Evolutionary conservation across 2,113 vertebrate genomes (phyloP).

Genomic region (Amblyopsis rosae): DNA sequence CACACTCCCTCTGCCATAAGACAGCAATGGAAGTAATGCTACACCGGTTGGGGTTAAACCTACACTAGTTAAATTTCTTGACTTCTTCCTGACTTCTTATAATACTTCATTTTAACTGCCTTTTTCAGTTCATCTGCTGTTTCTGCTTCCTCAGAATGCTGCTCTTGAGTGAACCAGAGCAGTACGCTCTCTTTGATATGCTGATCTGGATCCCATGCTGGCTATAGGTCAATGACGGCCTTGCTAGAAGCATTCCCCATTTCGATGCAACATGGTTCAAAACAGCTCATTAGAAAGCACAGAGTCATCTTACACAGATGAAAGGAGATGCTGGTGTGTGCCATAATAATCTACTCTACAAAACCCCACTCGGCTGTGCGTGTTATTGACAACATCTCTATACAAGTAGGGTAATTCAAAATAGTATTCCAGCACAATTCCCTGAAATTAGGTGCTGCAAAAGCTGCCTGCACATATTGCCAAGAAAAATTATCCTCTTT

Average conservation of each 20-base stretch:
- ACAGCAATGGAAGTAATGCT: no score
- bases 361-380: neutral
- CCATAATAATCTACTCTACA: neutral
- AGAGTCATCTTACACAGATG: neutral
- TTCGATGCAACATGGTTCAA: neutral
- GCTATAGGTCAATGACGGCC: neutral
- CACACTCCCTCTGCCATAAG: no score
- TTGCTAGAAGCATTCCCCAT: neutral
- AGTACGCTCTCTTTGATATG: neutral
- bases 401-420: neutral
- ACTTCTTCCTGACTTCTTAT: no score
- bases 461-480: neutral
- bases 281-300: neutral
- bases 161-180: neutral
- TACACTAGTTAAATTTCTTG: no score
- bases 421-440: conserved; percentile 28
- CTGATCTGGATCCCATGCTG: neutral
- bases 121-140: neutral
- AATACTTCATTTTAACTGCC: no score
- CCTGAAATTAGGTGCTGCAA: neutral
- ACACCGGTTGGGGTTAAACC: no score
- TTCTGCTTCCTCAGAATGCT: neutral
- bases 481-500: neutral
- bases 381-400: conserved; percentile 15
- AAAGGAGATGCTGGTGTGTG: neutral